Evolutionary conservation across 2,797 vertebrate genomes (phyloP).

Genomic region (Allobates femoralis): DNA sequence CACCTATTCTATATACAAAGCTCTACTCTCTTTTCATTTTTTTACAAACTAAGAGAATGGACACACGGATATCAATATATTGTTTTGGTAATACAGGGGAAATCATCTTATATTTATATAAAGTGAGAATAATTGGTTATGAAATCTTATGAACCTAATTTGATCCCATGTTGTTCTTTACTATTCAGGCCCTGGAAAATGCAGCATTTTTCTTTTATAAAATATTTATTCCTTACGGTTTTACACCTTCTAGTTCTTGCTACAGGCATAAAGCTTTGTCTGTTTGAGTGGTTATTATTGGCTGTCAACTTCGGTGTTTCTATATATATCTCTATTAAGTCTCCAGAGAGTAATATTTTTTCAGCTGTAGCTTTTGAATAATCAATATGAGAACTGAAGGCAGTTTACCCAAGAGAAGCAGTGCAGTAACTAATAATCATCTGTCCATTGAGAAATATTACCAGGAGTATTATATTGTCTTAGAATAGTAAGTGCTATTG

Average conservation of each 20-base stretch:
- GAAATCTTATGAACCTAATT: not conserved
- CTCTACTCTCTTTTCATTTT: not conserved
- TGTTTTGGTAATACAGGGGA: not conserved
- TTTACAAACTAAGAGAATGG: not conserved
- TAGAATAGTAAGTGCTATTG: slow-evolving; percentile 22
- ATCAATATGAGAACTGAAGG: slow-evolving; percentile 48
- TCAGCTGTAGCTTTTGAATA: slow-evolving; percentile 46
- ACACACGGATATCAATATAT: no score
- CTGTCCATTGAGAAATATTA: slow-evolving; percentile 42
- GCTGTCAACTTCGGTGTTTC: slow-evolving; percentile 38
- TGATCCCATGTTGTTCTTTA: not conserved
- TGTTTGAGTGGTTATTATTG: slow-evolving; percentile 35
- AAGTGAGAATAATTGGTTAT: not conserved
- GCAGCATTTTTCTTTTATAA: not conserved
- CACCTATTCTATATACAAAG: not conserved
- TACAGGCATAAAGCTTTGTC: slow-evolving; percentile 34
- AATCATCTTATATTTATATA: not conserved
- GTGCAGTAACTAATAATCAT: slow-evolving; percentile 43
- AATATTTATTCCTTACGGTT: slow-evolving; percentile 4
- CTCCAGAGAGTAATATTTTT: slow-evolving; percentile 43
- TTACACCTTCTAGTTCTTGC: not conserved
- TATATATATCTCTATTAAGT: slow-evolving; percentile 38
- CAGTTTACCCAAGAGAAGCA: slow-evolving; percentile 40
- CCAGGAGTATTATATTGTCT: slow-evolving; percentile 18
- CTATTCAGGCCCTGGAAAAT: not conserved